Percentiles rank a stretch among this genome's conserved stretches.
These are phyloP conservation scores for Phorcus lineatus DNA, from an alignment of 2,888 invertebrate species.

Conservation along the genomic window DNA sequence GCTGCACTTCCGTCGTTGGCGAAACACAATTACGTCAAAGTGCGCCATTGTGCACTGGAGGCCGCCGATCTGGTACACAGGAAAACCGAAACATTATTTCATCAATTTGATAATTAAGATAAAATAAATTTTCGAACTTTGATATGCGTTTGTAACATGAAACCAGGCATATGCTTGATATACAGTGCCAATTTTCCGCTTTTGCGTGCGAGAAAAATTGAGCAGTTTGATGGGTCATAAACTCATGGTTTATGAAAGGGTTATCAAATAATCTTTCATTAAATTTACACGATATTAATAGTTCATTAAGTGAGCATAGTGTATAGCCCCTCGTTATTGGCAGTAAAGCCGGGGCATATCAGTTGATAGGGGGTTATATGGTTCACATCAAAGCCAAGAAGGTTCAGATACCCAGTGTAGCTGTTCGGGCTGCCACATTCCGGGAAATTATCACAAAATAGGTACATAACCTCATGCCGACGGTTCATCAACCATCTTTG, in stretches of 20 bases:
- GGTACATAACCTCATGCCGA: neutral
- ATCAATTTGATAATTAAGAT: neutral
- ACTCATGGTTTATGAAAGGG: neutral
- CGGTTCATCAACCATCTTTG: neutral
- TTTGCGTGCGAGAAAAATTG: neutral
- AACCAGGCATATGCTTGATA: neutral
- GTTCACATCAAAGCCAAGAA: conserved; percentile 10
- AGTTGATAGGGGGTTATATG: conserved; percentile 10
- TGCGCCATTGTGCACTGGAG: too few relatives aligned
- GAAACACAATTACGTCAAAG: too few relatives aligned
- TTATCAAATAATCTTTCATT: conserved; percentile 21
- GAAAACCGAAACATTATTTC: neutral
- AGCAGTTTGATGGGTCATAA: conserved; percentile 2
- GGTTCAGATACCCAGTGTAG: neutral
- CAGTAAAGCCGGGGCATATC: neutral
- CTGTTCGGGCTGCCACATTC: conserved; percentile 2
- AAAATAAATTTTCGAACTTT: neutral
- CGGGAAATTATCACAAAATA: neutral
- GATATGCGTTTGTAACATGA: neutral
- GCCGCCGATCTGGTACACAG: neutral
- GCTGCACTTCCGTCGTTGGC: neutral
- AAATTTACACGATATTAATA: conserved; percentile 11
- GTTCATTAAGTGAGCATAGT: neutral
- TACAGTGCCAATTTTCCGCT: neutral
- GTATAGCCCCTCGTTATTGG: neutral